Percentiles rank a stretch among this genome's conserved stretches.
Conservation (phyloP, 2,113 vertebrate genomes). For the Melanostigma gelatinosum region DNA sequence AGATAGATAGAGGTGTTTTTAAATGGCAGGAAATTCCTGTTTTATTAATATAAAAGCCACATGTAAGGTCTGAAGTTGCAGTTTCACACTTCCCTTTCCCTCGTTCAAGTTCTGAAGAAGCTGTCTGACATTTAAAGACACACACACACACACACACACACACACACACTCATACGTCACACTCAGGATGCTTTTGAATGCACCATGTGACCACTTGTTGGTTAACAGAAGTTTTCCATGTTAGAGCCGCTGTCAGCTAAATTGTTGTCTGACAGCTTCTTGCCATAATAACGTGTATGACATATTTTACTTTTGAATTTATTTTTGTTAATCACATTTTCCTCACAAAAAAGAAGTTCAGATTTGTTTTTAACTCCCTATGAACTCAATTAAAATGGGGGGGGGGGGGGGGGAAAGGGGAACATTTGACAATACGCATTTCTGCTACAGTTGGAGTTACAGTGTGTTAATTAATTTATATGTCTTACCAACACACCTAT, state of each 20-base stretch:
- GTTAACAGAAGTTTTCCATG: not conserved
- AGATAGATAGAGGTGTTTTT: conserved; percentile 13
- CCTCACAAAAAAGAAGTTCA: not conserved
- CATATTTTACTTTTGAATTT: not conserved
- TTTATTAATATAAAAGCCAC: not conserved
- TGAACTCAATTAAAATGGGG: not conserved
- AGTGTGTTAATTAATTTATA: not conserved
- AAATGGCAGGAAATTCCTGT: conserved; percentile 31
- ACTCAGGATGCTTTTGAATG: not conserved
- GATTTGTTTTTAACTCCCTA: not conserved
- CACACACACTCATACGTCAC: not conserved
- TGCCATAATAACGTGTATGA: not conserved
- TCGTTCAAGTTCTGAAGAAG: not conserved
- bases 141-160: not conserved
- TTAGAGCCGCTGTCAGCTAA: not conserved
- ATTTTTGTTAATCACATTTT: not conserved
- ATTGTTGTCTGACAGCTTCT: not conserved
- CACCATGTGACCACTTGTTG: not conserved
- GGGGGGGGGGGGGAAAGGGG: not conserved
- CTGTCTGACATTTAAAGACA: not conserved
- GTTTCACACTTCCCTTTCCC: not conserved
- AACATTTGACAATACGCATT: not conserved
- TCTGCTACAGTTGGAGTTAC: not conserved
- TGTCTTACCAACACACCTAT: not conserved
- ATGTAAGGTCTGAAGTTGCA: conserved; percentile 5